phyloP scores from a whole-genome alignment of 1,140 invertebrate species.

The Meteorus sp. region DNA sequence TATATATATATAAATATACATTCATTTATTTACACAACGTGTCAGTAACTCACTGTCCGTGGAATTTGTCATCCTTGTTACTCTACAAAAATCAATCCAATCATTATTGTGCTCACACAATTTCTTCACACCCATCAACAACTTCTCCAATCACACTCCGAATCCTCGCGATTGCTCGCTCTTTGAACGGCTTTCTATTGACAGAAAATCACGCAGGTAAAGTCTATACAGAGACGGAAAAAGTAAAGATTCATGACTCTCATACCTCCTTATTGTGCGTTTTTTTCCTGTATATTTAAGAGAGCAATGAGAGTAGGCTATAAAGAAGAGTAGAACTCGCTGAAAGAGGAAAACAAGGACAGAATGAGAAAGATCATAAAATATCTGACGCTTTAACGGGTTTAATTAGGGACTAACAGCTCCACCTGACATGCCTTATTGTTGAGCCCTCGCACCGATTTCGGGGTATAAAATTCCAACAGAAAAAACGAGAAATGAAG shows the following conservation, averaged over 20 bases:
- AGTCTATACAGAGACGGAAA: too few relatives aligned
- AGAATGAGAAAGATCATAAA: slow-evolving; percentile 30
- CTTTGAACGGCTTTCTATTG: too few relatives aligned
- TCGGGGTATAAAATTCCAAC: too few relatives aligned
- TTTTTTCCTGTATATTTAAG: slow-evolving; percentile 14
- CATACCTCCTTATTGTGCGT: background rate
- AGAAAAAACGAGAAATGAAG: too few relatives aligned
- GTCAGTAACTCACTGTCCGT: too few relatives aligned
- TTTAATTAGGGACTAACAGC: slow-evolving; percentile 46
- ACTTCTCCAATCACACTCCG: too few relatives aligned
- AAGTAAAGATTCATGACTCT: too few relatives aligned
- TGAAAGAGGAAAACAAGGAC: too few relatives aligned
- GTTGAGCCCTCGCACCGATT: background rate
- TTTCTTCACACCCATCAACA: too few relatives aligned
- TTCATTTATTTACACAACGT: background rate
- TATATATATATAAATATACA: slow-evolving; percentile 19
- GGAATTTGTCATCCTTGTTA: slow-evolving; percentile 10
- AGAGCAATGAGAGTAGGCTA: slow-evolving; percentile 10
- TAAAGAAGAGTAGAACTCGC: slow-evolving; percentile 3
- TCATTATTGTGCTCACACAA: background rate
- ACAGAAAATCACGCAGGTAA: too few relatives aligned
- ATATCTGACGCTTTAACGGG: slow-evolving; percentile 42
- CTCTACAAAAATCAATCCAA: background rate
- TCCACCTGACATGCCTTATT: background rate
- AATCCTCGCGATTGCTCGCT: too few relatives aligned